A percentile compares a stretch with the other conserved stretches of the same genome.
phyloP scores from a whole-genome alignment of 1,140 invertebrate genomes.

The Macrocentrus cingulum region DNA sequence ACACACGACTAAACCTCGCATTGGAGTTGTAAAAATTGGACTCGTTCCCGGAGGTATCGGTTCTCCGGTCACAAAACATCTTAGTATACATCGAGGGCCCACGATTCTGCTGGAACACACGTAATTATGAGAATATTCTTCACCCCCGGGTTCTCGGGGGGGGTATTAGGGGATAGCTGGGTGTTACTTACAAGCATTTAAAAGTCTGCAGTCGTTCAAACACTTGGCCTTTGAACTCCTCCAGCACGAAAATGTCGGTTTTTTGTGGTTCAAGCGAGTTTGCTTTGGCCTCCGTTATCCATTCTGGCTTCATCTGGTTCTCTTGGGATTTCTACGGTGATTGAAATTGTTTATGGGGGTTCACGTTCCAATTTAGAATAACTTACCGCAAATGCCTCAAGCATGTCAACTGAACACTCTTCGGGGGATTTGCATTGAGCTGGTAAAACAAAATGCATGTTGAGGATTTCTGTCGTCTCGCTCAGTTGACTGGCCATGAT shows the following conservation, averaged over 20 bases:
- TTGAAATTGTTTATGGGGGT: slow-evolving; percentile 22
- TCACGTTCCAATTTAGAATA: slow-evolving; percentile 17
- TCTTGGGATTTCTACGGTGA: slow-evolving; percentile 56
- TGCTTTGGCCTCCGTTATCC: slow-evolving; percentile 57
- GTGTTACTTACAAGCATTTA: slow-evolving; percentile 67
- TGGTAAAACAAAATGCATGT: slow-evolving; percentile 51
- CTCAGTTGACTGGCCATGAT: slow-evolving; percentile 34
- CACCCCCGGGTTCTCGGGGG: too few relatives aligned
- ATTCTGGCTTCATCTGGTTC: slow-evolving; percentile 55
- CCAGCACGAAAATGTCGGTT: slow-evolving; percentile 74
- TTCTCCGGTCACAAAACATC: slow-evolving; percentile 70
- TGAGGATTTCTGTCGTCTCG: slow-evolving; percentile 37
- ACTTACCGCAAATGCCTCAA: slow-evolving; percentile 53
- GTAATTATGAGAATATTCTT: neutral
- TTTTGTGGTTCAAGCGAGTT: slow-evolving; percentile 64
- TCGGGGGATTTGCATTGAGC: slow-evolving; percentile 39
- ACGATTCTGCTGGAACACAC: slow-evolving; percentile 66
- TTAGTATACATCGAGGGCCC: slow-evolving; percentile 77
- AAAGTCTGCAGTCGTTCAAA: slow-evolving; percentile 68
- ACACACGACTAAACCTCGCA: slow-evolving; percentile 75
- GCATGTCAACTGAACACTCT: slow-evolving; percentile 54
- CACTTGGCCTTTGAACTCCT: slow-evolving; percentile 69
- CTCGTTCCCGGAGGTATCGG: slow-evolving; percentile 73
- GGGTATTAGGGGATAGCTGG: too few relatives aligned
- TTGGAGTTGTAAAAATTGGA: slow-evolving; percentile 80